These are phyloP conservation scores for Eupithecia tripunctaria DNA, from an alignment of 2,888 invertebrate genomes.

Conservation along the genomic window DNA sequence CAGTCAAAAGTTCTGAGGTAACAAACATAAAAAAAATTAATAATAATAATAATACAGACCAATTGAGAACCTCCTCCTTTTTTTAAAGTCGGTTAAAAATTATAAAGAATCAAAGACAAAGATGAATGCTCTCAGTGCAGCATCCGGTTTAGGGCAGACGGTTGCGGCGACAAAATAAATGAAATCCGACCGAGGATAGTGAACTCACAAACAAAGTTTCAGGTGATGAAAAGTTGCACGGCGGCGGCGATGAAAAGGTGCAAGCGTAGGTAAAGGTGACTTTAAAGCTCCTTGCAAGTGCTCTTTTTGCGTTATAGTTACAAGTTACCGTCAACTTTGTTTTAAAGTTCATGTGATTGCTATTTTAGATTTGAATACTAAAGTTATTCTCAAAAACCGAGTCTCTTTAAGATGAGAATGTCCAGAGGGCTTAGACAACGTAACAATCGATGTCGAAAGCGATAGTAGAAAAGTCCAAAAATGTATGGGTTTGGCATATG, in stretches of 20 bases:
- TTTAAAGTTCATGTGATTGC: background rate
- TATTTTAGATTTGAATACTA: background rate
- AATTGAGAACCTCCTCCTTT: no score
- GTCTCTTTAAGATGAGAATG: no score
- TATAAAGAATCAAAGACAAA: no score
- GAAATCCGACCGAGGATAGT: conserved; percentile 20
- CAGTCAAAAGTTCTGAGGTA: no score
- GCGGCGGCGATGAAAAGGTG: background rate
- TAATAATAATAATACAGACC: no score
- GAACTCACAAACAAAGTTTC: conserved; percentile 2
- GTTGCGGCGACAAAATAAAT: conserved; percentile 12
- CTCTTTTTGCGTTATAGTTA: background rate
- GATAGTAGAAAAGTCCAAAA: no score
- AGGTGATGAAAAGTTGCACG: background rate
- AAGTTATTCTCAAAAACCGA: no score
- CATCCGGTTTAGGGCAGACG: background rate
- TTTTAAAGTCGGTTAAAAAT: no score
- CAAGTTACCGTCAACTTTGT: background rate
- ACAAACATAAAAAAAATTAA: no score
- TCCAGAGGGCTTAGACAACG: no score
- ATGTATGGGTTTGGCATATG: no score
- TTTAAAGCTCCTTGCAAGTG: background rate
- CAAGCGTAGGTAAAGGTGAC: background rate
- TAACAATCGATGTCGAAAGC: no score
- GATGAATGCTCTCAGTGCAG: background rate